A percentile compares a stretch with the other conserved stretches of the same genome.
Conservation (phyloP, 2,797 vertebrate species). For the Botia kubotai region DNA sequence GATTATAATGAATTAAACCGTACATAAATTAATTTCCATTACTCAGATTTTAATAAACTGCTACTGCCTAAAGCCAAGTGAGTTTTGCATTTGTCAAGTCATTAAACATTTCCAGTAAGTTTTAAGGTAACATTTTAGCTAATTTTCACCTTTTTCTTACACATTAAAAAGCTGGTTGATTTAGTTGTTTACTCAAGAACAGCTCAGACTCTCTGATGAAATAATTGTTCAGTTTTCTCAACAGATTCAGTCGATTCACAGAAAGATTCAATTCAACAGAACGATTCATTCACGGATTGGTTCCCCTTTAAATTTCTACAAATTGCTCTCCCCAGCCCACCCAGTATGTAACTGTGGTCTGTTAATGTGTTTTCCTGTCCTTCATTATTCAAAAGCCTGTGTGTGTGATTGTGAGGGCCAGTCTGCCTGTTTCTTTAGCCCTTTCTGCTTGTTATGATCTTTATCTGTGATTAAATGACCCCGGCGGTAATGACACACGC, state of each 20-base stretch:
- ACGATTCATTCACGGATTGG: too few relatives aligned
- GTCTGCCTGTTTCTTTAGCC: slow-evolving; percentile 48
- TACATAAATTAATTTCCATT: background rate
- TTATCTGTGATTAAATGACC: slow-evolving; percentile 57
- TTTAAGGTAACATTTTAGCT: too few relatives aligned
- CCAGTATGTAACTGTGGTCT: slow-evolving; percentile 29
- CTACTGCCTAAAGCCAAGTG: background rate
- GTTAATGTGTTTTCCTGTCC: slow-evolving; percentile 54
- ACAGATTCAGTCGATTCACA: too few relatives aligned
- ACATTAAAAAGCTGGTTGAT: too few relatives aligned
- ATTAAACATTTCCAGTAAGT: too few relatives aligned
- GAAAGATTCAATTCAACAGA: too few relatives aligned
- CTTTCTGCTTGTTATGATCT: slow-evolving; percentile 31
- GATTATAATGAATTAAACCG: background rate
- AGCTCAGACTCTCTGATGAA: too few relatives aligned
- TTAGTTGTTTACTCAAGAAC: too few relatives aligned
- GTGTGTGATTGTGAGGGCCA: slow-evolving; percentile 41
- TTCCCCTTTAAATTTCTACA: background rate
- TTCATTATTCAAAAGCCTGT: slow-evolving; percentile 56
- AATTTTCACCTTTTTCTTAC: too few relatives aligned
- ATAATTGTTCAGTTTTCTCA: too few relatives aligned
- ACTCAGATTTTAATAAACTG: background rate
- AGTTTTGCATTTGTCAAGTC: background rate
- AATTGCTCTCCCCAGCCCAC: background rate
- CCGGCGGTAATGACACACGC: slow-evolving; percentile 37